Percentiles rank a stretch among this genome's conserved stretches.
Evolutionary conservation across 2,113 vertebrate genomes (phyloP).

Genomic region (Hystrix brachyura): DNA sequence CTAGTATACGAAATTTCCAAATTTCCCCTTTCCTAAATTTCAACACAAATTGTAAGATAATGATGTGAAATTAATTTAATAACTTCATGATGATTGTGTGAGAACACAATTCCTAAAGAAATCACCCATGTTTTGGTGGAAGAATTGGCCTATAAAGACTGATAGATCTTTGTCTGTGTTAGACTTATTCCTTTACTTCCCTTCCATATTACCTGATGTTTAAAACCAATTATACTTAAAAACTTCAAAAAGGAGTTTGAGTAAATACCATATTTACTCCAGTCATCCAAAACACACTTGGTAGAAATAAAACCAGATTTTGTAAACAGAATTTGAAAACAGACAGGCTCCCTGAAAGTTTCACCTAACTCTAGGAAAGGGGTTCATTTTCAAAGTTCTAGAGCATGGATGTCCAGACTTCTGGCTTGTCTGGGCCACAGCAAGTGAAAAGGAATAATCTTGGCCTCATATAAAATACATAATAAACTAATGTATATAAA

Average conservation of each 20-base stretch:
- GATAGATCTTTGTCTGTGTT: too few species aligned
- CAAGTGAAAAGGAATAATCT: background rate
- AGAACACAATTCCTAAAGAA: background rate
- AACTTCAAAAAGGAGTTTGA: background rate
- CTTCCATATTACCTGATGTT: background rate
- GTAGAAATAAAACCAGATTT: background rate
- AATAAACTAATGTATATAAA: background rate
- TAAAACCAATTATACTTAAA: background rate
- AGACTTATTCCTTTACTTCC: background rate
- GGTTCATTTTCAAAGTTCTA: background rate
- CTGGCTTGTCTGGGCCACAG: background rate
- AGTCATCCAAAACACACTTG: background rate
- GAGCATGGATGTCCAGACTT: background rate
- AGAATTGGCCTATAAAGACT: background rate
- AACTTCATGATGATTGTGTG: background rate
- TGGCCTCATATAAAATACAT: background rate
- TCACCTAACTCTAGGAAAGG: background rate
- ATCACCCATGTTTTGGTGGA: too few species aligned
- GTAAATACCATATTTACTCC: background rate
- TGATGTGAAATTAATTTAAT: background rate
- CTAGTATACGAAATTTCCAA: background rate
- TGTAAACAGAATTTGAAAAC: conserved; percentile 33
- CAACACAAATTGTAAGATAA: background rate
- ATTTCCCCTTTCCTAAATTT: background rate
- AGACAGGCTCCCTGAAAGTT: background rate